Base-by-base conservation (phyloP, 1,140 invertebrate species). In the Pentalonia nigronervosa region DNA sequence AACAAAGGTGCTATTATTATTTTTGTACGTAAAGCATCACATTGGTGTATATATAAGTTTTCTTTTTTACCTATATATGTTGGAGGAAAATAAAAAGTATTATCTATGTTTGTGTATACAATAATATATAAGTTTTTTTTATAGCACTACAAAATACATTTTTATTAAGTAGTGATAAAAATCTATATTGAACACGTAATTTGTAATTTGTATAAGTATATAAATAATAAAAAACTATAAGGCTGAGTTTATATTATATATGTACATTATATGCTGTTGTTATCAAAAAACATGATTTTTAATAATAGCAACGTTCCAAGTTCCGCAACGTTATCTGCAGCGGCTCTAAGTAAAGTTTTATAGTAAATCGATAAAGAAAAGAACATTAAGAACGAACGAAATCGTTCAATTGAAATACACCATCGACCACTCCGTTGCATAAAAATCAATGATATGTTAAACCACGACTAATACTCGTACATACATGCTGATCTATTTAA, bases 1-100 rank as follows among this genome's bases (percentile, higher is more conserved):
- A n/a, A 50, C 36, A 91, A 48, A 91, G 83, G 90, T 81, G 34
- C 81, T 83, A 48, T 91, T 91, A 53, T 89, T 53, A 48, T 87
- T 84, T 45, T 41, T 84, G 8, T 83, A 9, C 7, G 21, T 83
- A 81, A n/a, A 6, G 30, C 34, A 81, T 81, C 9, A 23, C 41
- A 53, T 53, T 20, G 50, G 50, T 53, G 50, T 2, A 8, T 84
- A 45, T 86, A 86, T 47, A 86, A 2, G 41, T 84, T 34, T 81
- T 41, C 7, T 36, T 83, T 84, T 41, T 84, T 87, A 87, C 30
- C 45, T 84, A 87, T 11, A 47, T 47, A 87, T 47, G 6, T 30
- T 4, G 23, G 25, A 30, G 25, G 9, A 41, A 41, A 41, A 41
- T 84, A 86, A 87, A 67, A 67, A 67, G 25, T 47, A 45, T 86